phyloP scores from a whole-genome alignment of 64 coral and sea anemone genomes.

The Stichodactyla mertensii region DNA sequence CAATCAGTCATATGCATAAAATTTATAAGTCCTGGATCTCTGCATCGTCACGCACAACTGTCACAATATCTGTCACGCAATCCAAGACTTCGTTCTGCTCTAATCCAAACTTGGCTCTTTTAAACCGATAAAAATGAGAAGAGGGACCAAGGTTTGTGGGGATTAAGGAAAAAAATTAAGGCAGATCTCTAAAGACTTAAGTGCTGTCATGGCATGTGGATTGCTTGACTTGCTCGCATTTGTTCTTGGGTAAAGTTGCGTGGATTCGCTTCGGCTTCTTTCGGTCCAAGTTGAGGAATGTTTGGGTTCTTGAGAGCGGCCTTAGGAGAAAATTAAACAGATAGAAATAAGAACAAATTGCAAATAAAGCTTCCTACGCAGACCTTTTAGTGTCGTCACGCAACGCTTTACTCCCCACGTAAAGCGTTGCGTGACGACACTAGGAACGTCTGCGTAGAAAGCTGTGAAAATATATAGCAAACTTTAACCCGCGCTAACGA shows the following conservation, averaged over 20 bases:
- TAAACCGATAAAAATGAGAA: neutral
- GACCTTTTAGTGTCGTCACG: no score
- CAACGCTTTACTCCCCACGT: no score
- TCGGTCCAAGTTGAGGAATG: slow-evolving; percentile 39
- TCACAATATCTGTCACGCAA: neutral
- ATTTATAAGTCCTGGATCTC: neutral
- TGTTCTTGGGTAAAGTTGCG: slow-evolving; percentile 26
- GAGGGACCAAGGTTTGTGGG: neutral
- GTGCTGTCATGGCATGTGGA: slow-evolving; percentile 23
- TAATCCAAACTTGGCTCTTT: neutral
- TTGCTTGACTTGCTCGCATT: slow-evolving; percentile 36
- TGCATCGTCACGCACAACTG: neutral
- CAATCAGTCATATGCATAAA: neutral
- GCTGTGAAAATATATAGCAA: neutral
- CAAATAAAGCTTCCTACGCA: no score
- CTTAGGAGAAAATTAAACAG: neutral
- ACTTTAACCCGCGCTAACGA: no score
- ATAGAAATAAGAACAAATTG: neutral
- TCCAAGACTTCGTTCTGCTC: neutral
- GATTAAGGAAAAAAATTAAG: neutral
- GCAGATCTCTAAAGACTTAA: neutral
- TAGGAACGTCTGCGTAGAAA: no score
- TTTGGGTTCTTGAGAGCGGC: neutral
- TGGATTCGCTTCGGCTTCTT: slow-evolving; percentile 48
- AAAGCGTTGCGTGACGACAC: no score